Percentiles rank a stretch among this genome's conserved stretches.
Conservation (phyloP, 2,888 invertebrate species). For the Troides helena region DNA sequence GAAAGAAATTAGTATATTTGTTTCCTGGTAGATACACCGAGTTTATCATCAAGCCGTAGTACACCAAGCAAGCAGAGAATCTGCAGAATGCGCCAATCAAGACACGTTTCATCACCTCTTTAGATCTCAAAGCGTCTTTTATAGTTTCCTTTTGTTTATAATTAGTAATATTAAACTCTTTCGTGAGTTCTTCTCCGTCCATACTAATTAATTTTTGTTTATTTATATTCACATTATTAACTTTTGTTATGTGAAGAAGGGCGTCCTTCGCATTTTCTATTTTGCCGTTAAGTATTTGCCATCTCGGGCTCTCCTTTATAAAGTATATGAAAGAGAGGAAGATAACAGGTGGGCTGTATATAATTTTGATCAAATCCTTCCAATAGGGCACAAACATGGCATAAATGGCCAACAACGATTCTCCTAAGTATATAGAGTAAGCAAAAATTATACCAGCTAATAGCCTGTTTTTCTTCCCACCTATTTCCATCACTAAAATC, state of each 20-base stretch:
- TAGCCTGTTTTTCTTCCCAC: constrained; percentile 50
- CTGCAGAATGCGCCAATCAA: constrained; percentile 48
- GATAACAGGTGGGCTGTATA: constrained; percentile 55
- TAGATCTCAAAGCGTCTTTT: constrained; percentile 50
- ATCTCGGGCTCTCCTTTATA: constrained; percentile 61
- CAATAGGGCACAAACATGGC: constrained; percentile 62
- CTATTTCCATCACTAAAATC: constrained; percentile 62
- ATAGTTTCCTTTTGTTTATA: constrained; percentile 51
- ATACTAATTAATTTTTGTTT: constrained; percentile 47
- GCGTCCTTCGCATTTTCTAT: constrained; percentile 52
- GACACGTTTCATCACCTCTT: constrained; percentile 54
- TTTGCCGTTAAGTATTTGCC: constrained; percentile 62
- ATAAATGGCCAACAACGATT: constrained; percentile 54
- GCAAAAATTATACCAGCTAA: constrained; percentile 58
- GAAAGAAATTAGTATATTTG: constrained; percentile 62
- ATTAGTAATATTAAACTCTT: constrained; percentile 52
- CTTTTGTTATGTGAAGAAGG: constrained; percentile 48
- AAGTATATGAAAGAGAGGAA: constrained; percentile 51
- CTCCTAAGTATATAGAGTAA: constrained; percentile 59
- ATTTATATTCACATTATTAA: constrained; percentile 55
- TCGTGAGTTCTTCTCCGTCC: constrained; percentile 47
- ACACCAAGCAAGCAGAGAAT: constrained; percentile 61
- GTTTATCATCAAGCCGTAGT: constrained; percentile 64
- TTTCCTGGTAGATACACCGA: constrained; percentile 64
- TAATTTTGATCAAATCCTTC: constrained; percentile 56